phyloP scores from a whole-genome alignment of 2,797 vertebrate species.

The Anguilla anguilla region DNA sequence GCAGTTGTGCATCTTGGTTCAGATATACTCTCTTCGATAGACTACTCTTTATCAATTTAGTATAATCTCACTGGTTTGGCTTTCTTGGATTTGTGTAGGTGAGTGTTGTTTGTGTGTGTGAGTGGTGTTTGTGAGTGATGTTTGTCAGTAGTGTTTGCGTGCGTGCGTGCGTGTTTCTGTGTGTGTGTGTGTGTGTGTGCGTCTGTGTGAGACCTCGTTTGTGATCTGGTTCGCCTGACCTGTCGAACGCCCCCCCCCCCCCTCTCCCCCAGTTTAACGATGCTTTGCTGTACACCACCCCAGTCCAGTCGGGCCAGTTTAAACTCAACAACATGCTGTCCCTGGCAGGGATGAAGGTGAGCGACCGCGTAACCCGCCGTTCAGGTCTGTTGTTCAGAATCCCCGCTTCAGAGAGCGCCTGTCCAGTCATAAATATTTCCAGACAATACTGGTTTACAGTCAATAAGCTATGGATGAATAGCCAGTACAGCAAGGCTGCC shows the following conservation, averaged over 20 bases:
- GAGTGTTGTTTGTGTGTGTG: no score
- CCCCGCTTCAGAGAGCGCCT: not conserved
- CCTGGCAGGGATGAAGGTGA: constrained; percentile 95
- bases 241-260: not conserved
- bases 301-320: constrained; percentile 91
- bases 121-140: no score
- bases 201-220: not conserved
- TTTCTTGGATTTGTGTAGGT: not conserved
- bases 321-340: constrained; percentile 98
- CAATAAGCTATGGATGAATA: no score
- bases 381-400: not conserved
- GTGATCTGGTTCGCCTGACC: not conserved
- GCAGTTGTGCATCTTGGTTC: not conserved
- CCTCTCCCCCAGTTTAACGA: constrained; percentile 87
- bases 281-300: constrained; percentile 92
- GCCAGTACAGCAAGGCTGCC: no score
- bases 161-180: not conserved
- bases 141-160: not conserved
- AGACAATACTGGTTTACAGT: not conserved
- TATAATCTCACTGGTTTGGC: not conserved
- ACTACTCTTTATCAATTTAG: not conserved
- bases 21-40: not conserved
- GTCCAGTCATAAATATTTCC: not conserved
- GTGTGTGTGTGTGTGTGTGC: not conserved
- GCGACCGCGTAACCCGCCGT: constrained; percentile 37